Percentiles rank a stretch among this genome's conserved stretches.
phyloP scores from a whole-genome alignment of 2,797 vertebrate species.

The Borostomias antarcticus region DNA sequence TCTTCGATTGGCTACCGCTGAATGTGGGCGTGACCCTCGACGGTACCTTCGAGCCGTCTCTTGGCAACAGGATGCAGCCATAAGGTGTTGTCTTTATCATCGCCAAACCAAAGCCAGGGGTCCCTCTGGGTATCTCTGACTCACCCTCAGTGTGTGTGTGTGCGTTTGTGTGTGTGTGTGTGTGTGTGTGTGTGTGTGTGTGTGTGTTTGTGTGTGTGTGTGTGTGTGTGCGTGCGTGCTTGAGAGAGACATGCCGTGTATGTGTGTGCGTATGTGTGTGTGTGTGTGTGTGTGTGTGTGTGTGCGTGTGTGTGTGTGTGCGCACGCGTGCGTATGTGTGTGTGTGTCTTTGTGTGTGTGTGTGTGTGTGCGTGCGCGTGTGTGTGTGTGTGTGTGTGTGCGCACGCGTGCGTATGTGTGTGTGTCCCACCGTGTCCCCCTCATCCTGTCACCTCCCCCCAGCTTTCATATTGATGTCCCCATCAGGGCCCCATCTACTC shows the following conservation, averaged over 20 bases:
- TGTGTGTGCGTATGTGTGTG: not conserved
- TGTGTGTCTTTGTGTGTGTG: no score
- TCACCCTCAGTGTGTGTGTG: not conserved
- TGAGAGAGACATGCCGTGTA: no score
- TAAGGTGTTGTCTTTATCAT: conserved; percentile 17
- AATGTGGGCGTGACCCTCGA: not conserved
- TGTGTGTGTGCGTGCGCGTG: not conserved
- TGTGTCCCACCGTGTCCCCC: conserved; percentile 49
- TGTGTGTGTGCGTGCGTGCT: not conserved
- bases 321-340: not conserved
- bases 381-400: not conserved
- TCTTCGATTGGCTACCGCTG: no score
- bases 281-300: not conserved
- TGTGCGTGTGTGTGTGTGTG: not conserved
- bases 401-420: not conserved
- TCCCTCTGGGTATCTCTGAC: conserved; percentile 3
- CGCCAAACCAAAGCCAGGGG: conserved; percentile 4
- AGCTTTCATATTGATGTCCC: conserved; percentile 65
- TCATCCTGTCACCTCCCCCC: conserved; percentile 67
- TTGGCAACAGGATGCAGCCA: conserved; percentile 17
- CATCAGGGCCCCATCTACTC: conserved; percentile 34
- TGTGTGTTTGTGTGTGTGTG: not conserved
- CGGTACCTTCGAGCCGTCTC: not conserved
- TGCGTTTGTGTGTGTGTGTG: conserved; percentile 1
- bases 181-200: conserved; percentile 4